A percentile compares a stretch with the other conserved stretches of the same genome.
Evolutionary conservation across 1,140 invertebrate genomes (phyloP).

Genomic region (Spodoptera frugiperda): DNA sequence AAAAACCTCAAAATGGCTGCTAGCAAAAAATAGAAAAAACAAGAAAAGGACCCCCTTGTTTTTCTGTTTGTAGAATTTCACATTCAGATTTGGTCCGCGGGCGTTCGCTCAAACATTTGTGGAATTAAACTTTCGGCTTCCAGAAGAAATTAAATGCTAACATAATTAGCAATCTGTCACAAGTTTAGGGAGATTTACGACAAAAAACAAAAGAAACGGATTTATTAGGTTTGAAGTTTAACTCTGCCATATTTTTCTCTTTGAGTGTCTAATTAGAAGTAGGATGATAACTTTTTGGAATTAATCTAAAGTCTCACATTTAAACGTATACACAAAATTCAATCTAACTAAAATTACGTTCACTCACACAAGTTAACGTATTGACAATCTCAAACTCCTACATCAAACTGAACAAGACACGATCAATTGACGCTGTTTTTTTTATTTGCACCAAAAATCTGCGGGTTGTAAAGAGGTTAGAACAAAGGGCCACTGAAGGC

Average conservation of each 20-base stretch:
- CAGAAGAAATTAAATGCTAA: slow-evolving; percentile 48
- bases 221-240: slow-evolving; percentile 22
- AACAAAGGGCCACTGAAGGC: slow-evolving; percentile 41
- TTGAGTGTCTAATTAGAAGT: background rate
- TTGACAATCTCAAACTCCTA: too few relatives aligned
- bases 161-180: slow-evolving; percentile 33
- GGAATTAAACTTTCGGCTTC: slow-evolving; percentile 42
- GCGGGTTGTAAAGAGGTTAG: slow-evolving; percentile 38
- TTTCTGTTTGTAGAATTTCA: slow-evolving; percentile 28
- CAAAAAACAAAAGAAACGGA: background rate
- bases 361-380: background rate
- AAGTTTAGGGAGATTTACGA: slow-evolving; percentile 20
- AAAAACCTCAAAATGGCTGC: background rate
- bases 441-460: background rate
- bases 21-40: background rate
- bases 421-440: background rate
- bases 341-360: background rate
- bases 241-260: background rate
- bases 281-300: background rate
- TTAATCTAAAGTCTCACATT: too few relatives aligned
- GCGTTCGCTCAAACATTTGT: slow-evolving; percentile 19
- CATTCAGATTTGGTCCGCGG: slow-evolving; percentile 31
- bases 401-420: too few relatives aligned
- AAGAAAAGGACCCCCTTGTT: background rate
- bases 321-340: too few relatives aligned